Evolutionary conservation across 2,113 vertebrate species (phyloP).

Genomic region (Boleophthalmus pectinirostris): DNA sequence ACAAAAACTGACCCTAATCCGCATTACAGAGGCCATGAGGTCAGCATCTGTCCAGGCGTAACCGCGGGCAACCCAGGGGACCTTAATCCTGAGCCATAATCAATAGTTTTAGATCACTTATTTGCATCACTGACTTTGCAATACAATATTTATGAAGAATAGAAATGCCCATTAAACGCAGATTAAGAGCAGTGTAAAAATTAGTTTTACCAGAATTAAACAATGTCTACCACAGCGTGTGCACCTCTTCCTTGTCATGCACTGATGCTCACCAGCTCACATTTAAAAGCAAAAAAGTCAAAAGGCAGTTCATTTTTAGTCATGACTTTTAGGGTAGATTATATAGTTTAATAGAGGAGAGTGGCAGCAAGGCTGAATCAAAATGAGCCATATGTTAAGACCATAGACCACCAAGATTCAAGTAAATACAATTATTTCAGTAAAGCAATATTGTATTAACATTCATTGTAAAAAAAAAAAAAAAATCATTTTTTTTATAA

Average conservation of each 20-base stretch:
- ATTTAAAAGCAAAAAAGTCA: background rate
- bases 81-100: constrained; percentile 39
- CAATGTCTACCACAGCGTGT: background rate
- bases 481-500: too few relatives aligned
- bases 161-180: background rate
- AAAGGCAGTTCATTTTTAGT: background rate
- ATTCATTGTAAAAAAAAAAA: too few relatives aligned
- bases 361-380: background rate
- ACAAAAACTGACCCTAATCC: constrained; percentile 59
- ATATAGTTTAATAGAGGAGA: background rate
- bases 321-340: background rate
- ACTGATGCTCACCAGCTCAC: background rate
- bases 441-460: background rate
- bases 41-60: constrained; percentile 51
- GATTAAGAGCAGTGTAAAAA: background rate
- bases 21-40: constrained; percentile 45
- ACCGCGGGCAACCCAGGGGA: constrained; percentile 42
- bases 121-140: constrained; percentile 16
- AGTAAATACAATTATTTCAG: background rate
- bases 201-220: background rate
- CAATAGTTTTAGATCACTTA: constrained; percentile 46
- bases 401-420: background rate
- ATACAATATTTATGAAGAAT: background rate
- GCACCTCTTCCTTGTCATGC: background rate
- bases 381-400: background rate